Percentiles rank a stretch among this genome's conserved stretches.
These are phyloP conservation scores for Stigmatopora argus DNA, from an alignment of 2,113 vertebrate genomes.

Conservation along the genomic window DNA sequence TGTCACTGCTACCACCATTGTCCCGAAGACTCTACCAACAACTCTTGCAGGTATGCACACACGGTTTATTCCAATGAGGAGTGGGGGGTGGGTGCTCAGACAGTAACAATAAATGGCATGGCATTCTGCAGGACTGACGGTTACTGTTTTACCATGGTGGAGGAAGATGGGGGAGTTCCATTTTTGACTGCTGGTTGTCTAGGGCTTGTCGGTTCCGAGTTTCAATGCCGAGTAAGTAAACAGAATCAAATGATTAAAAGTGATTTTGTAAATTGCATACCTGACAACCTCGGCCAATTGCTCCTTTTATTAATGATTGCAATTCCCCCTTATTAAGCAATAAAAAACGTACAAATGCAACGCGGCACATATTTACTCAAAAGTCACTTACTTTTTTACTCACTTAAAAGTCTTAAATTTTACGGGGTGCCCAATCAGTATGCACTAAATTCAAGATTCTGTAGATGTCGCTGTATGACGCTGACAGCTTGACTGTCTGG, in stretches of 20 bases:
- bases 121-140: slow-evolving; percentile 82
- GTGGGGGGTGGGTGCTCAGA: neutral
- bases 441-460: too few relatives aligned
- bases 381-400: too few relatives aligned
- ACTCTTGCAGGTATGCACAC: slow-evolving; percentile 84
- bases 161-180: slow-evolving; percentile 84
- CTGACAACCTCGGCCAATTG: too few relatives aligned
- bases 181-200: slow-evolving; percentile 89
- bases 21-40: slow-evolving; percentile 87
- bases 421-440: too few relatives aligned
- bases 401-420: too few relatives aligned
- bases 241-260: neutral
- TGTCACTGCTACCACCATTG: slow-evolving; percentile 92
- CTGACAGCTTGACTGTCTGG: too few relatives aligned
- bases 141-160: slow-evolving; percentile 93
- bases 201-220: slow-evolving; percentile 84
- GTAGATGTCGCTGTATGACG: too few relatives aligned
- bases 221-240: slow-evolving; percentile 90
- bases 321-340: too few relatives aligned
- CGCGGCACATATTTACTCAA: too few relatives aligned
- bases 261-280: too few relatives aligned
- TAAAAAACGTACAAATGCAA: too few relatives aligned
- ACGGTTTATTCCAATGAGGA: neutral
- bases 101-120: neutral
- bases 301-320: too few relatives aligned